A percentile compares a stretch with the other conserved stretches of the same genome.
phyloP scores from a whole-genome alignment of 30 jellyfish, hydroid and myxozoan genomes.

The Aurelia coerulea region DNA sequence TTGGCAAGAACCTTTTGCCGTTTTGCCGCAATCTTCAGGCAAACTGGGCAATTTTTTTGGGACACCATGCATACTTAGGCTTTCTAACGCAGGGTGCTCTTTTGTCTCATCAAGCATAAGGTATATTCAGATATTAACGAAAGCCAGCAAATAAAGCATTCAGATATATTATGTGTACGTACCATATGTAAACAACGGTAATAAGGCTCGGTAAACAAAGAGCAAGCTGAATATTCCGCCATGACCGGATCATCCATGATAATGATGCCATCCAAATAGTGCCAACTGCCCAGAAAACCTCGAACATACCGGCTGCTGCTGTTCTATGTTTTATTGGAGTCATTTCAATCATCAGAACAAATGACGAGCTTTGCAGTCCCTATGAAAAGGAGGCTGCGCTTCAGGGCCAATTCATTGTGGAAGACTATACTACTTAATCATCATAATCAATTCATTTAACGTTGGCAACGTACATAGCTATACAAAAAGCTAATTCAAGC shows the following conservation, averaged over 20 bases:
- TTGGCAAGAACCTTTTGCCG: no score
- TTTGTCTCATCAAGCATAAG: no score
- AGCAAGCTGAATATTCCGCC: constrained; percentile 92
- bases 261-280: constrained; percentile 93
- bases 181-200: constrained; percentile 76
- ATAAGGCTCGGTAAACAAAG: constrained; percentile 86
- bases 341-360: constrained; percentile 85
- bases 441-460: no score
- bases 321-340: constrained; percentile 72
- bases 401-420: neutral
- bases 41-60: no score
- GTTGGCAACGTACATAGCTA: no score
- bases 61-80: no score
- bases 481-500: no score
- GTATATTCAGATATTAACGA: no score
- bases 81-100: no score
- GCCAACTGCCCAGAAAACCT: constrained; percentile 95
- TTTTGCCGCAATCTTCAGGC: no score
- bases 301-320: constrained; percentile 81
- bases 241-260: constrained; percentile 83
- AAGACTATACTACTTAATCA: no score
- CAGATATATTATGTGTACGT: neutral
- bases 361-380: constrained; percentile 92
- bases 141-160: no score
- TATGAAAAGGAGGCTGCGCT: neutral